Evolutionary conservation across 2,888 invertebrate species (phyloP), one percentile per base, ranked within the genome.

Genomic region (Caenorhabditis sinica): DNA sequence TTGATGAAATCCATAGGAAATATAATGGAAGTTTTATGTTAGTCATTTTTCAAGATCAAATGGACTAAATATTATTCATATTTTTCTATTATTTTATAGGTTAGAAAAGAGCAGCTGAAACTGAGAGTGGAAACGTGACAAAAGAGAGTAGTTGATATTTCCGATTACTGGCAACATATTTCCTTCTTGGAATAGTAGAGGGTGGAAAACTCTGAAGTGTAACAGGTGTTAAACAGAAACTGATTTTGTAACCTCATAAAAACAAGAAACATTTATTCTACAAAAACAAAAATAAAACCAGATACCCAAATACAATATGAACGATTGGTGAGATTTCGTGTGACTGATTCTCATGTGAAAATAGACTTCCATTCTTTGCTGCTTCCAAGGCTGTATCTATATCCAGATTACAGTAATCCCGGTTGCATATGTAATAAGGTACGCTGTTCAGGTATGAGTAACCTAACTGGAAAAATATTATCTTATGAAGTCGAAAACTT

Each of bases 331-430:
- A 40, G 9, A 13, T 40, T 5, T 40, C 40, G 13, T 40, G 40
- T 11, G 40, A 40, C 13, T 40, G 40, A n/a, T 61, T 20, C 2
- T 33, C 30, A 15, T 33, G 20, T 0, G 45, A 15, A 20, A 6
- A 49, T 5, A 20, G 2, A 20, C 23, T 66, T n/a, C 25, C 25
- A 45, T 75, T 75, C 17, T n/a, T 9, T 15, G 75, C 66, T 56
- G 40, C 75, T 15, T 40, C 43, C 60, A 79, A 23, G 6, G 71
- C 30, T 9, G 30, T 79, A 33, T 63, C 43, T 15, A 71, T 71
- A 28, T 79, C 71, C 1, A 63, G 20, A 36, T 79, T 79, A 33
- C 79, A 79, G 56, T 36, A 79, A 45, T 79, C 71, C 1, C 63
- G 30, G 56, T 71, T 40, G 43, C 79, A 79, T 5, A 79, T 79